Evolutionary conservation across 2,888 invertebrate genomes (phyloP).

Genomic region (Mycalesis mineus): DNA sequence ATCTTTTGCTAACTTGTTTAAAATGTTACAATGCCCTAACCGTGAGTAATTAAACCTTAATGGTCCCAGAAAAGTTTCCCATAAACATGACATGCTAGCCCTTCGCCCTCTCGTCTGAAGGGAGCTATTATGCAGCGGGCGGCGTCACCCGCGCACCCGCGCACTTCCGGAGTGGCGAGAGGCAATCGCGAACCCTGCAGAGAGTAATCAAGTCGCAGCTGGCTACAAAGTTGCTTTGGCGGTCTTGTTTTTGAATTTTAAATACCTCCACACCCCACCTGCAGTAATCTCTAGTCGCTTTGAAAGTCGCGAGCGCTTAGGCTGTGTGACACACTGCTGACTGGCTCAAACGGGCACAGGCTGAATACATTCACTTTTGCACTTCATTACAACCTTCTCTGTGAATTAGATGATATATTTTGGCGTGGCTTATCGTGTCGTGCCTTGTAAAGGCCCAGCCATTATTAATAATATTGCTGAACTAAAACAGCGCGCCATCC

Average conservation of each 20-base stretch:
- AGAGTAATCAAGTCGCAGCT: constrained; percentile 20
- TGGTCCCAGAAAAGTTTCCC: neutral
- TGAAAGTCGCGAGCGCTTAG: neutral
- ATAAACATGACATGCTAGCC: constrained; percentile 22
- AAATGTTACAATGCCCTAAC: no score
- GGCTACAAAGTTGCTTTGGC: constrained; percentile 17
- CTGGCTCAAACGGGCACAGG: neutral
- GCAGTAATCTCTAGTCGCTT: neutral
- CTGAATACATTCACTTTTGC: no score
- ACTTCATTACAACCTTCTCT: no score
- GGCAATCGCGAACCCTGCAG: constrained; percentile 23
- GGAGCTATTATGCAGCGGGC: constrained; percentile 40
- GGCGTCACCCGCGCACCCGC: constrained; percentile 30
- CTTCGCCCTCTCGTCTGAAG: constrained; percentile 31
- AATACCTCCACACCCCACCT: neutral
- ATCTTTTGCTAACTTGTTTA: no score
- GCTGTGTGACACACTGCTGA: neutral
- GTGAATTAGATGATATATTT: no score
- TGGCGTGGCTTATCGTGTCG: no score
- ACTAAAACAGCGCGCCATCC: no score
- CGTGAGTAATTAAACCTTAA: no score
- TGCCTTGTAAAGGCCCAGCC: no score
- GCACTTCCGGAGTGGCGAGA: constrained; percentile 20
- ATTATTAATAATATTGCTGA: no score
- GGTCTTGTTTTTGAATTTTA: constrained; percentile 2